Evolutionary conservation across 2,113 vertebrate species (phyloP).

Genomic region (Hystrix cristata): DNA sequence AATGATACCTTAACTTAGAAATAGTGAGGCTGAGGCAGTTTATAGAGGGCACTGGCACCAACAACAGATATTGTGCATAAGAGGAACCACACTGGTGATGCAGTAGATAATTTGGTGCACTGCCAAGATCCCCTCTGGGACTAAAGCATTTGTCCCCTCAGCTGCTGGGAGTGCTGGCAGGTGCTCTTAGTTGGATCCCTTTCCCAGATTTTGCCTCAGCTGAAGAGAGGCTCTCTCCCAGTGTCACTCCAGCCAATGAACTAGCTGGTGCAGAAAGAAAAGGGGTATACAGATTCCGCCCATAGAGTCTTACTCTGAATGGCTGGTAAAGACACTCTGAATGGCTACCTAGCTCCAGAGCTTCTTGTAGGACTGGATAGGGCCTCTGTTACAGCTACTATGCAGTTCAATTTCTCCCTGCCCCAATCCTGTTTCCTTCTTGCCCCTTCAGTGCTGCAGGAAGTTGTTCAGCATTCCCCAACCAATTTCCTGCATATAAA

Average conservation of each 20-base stretch:
- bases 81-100: background rate
- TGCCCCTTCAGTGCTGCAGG: background rate
- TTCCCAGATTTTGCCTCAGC: background rate
- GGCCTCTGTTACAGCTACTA: background rate
- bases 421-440: background rate
- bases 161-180: background rate
- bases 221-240: background rate
- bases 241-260: background rate
- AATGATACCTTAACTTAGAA: constrained; percentile 64
- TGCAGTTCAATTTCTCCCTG: background rate
- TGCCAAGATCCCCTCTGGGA: background rate
- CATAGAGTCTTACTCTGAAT: background rate
- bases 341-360: background rate
- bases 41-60: background rate
- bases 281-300: background rate
- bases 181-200: constrained; percentile 8
- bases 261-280: background rate
- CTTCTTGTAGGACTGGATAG: background rate
- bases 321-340: background rate
- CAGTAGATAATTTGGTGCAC: background rate
- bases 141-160: background rate
- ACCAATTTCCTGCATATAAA: background rate
- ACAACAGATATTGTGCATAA: background rate
- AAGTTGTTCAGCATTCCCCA: background rate
- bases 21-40: background rate